phyloP scores from a whole-genome alignment of 2,888 invertebrate species.

The Drosophila robusta region DNA sequence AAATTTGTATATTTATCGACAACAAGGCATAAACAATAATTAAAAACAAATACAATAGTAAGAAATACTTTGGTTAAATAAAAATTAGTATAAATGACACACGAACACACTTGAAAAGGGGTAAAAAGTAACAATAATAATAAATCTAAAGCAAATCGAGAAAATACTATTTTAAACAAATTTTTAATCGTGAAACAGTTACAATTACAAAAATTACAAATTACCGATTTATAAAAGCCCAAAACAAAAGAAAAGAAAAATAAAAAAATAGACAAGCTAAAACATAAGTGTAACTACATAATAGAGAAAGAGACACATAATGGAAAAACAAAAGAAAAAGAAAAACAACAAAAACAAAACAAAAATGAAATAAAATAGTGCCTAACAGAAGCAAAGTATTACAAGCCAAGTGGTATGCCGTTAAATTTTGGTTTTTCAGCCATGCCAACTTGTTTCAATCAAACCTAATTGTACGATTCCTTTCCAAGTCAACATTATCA shows the following conservation, averaged over 20 bases:
- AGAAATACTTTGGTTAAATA: conserved; percentile 39
- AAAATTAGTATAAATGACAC: conserved; percentile 40
- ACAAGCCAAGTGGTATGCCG: conserved; percentile 41
- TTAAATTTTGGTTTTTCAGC: conserved; percentile 11
- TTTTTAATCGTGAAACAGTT: conserved; percentile 38
- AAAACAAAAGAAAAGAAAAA: conserved; percentile 9
- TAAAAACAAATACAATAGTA: conserved; percentile 43
- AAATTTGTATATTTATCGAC: conserved; percentile 53
- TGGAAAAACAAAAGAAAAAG: background rate
- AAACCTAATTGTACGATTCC: conserved; percentile 17
- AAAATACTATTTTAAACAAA: conserved; percentile 42
- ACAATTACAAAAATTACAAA: conserved; percentile 30
- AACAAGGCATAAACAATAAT: conserved; percentile 53
- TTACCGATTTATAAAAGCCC: conserved; percentile 6
- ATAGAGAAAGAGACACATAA: conserved; percentile 4
- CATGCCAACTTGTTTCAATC: conserved; percentile 32
- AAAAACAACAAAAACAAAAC: conserved; percentile 11
- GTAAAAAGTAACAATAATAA: conserved; percentile 61
- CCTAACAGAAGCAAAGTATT: conserved; percentile 73
- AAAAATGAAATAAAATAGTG: conserved; percentile 60
- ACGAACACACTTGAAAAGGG: conserved; percentile 39
- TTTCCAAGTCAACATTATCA: conserved; percentile 15
- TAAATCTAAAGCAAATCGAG: conserved; percentile 34
- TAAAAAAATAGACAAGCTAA: conserved; percentile 14
- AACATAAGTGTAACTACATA: conserved; percentile 23